Base-by-base conservation (phyloP, 2,888 invertebrate genomes). In the Scelioninae gen. 1 region DNA sequence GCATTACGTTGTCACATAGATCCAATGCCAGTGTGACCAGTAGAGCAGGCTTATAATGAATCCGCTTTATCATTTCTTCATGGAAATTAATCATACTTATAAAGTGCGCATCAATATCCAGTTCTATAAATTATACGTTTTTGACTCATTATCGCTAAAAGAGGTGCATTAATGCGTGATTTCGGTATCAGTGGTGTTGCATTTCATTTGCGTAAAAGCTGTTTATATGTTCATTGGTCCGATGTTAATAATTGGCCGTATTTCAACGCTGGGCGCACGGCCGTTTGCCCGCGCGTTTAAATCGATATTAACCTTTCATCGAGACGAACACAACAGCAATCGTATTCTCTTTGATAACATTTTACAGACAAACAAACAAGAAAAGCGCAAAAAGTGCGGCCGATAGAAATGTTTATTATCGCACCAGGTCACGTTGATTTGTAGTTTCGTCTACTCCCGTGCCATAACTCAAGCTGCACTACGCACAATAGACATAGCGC, bases 211-310 rank as follows among this genome's bases (percentile, higher is more conserved):
- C 69, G 47, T 69, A 62, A 69, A 16, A 47, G 63, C 56, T 72
- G 79, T 66, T 79, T 72, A 79, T 65, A 60, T 56, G 78, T 58
- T 62, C 79, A 72, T 60, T 53, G 72, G 43, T 31, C 47, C 53
- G 58, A 72, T 60, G 66, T 79, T 72, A 65, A 72, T 72, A 72
- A 79, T 72, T 45, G 47, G 83, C n/a, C n/a, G n/a, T n/a, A n/a
- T n/a, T n/a, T n/a, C n/a, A n/a, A n/a, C n/a, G n/a, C n/a, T n/a
- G n/a, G n/a, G n/a, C n/a, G n/a, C n/a, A n/a, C n/a, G n/a, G n/a
- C n/a, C n/a, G n/a, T n/a, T n/a, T n/a, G n/a, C n/a, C n/a, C n/a
- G n/a, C n/a, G n/a, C n/a, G n/a, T n/a, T n/a, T n/a, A n/a, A n/a
- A n/a, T n/a, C n/a, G n/a, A n/a, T n/a, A n/a, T n/a, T n/a, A n/a